Conservation (phyloP, 37 sponge, comb jelly and placozoan species). For the Axinella damicornis region DNA sequence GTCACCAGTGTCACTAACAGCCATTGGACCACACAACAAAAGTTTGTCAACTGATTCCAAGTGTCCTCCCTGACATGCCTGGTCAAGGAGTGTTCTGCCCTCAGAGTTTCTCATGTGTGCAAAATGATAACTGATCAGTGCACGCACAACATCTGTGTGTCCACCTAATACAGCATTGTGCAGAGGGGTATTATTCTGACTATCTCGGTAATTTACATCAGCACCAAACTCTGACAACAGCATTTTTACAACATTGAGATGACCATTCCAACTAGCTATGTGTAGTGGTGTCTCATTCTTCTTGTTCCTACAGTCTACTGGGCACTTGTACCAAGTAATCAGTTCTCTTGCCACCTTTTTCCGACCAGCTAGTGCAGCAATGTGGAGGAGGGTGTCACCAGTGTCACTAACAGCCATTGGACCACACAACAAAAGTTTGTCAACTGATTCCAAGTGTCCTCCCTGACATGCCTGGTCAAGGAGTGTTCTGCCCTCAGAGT, state of each 20-base stretch:
- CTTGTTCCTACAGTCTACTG: too few species aligned
- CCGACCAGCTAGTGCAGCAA: too few species aligned
- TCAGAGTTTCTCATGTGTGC: not conserved
- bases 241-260: too few species aligned
- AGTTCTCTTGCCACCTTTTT: too few species aligned
- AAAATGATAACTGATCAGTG: slow-evolving; percentile 38
- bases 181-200: slow-evolving; percentile 4
- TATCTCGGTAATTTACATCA: not conserved
- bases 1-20: slow-evolving; percentile 19
- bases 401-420: too few species aligned
- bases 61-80: slow-evolving; percentile 7
- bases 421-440: not conserved
- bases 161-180: slow-evolving; percentile 3
- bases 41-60: not conserved
- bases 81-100: slow-evolving; percentile 16
- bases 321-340: too few species aligned
- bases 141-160: slow-evolving; percentile 6
- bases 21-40: not conserved
- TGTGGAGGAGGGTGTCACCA: too few species aligned
- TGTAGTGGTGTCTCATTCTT: too few species aligned
- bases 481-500: not conserved
- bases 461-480: slow-evolving; percentile 22
- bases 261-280: too few species aligned
- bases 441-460: not conserved
- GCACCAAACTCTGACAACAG: not conserved